Evolutionary conservation across 2,797 vertebrate species (phyloP).

Genomic region (Aulostomus chinensis): DNA sequence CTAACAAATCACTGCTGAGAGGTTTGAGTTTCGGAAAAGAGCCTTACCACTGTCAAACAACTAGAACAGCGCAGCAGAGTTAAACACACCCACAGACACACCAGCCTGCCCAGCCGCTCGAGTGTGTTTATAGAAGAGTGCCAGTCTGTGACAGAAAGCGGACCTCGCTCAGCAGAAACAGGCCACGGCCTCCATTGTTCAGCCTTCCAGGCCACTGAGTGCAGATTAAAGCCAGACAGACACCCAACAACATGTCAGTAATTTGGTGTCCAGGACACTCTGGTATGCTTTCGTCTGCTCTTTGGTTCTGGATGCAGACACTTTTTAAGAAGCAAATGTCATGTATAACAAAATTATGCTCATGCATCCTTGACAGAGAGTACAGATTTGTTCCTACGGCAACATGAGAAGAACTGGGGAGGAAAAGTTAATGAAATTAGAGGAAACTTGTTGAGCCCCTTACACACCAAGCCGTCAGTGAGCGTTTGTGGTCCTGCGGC

Average conservation of each 20-base stretch:
- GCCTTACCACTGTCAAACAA: conserved; percentile 64
- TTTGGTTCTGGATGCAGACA: conserved; percentile 29
- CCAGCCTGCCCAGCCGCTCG: conserved; percentile 29
- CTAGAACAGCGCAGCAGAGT: conserved; percentile 36
- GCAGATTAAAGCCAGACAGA: conserved; percentile 71
- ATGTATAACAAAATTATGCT: conserved; percentile 38
- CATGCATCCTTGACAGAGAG: conserved; percentile 5
- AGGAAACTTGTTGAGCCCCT: no score
- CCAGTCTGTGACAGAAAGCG: conserved; percentile 61
- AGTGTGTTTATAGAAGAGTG: conserved; percentile 59
- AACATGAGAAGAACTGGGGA: conserved; percentile 5
- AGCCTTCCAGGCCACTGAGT: conserved; percentile 43
- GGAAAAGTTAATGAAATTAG: conserved; percentile 17
- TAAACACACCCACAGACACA: conserved; percentile 47
- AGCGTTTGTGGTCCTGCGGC: no score
- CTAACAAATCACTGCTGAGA: conserved; percentile 67
- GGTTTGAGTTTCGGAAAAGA: conserved; percentile 56
- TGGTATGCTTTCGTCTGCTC: conserved; percentile 56
- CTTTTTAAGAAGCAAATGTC: conserved; percentile 13
- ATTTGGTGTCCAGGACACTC: conserved; percentile 55
- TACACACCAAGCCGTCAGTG: no score
- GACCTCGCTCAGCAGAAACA: conserved; percentile 50
- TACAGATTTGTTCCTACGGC: conserved; percentile 5
- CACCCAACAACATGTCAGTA: conserved; percentile 60
- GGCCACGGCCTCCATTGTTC: conserved; percentile 57